Evolutionary conservation across 2,888 invertebrate genomes (phyloP).

Genomic region (Alentia gelatinosa): DNA sequence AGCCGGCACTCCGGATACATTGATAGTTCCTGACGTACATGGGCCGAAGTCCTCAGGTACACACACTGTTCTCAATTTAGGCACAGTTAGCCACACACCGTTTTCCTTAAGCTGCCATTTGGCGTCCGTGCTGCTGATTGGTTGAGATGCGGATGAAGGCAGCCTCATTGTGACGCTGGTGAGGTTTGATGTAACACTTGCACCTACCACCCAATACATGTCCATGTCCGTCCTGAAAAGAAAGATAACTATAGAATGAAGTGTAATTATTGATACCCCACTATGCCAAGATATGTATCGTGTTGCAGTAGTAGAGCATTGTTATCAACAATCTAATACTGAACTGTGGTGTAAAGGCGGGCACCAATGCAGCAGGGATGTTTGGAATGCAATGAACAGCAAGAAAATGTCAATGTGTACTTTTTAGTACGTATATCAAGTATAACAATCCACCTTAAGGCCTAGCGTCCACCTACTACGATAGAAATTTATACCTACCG

Average conservation of each 20-base stretch:
- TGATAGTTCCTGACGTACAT: neutral
- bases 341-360: too few species aligned
- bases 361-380: too few species aligned
- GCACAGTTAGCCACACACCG: neutral
- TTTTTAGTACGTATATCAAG: too few species aligned
- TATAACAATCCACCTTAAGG: too few species aligned
- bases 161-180: conserved; percentile 1
- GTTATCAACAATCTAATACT: too few species aligned
- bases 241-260: too few species aligned
- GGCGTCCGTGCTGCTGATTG: neutral
- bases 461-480: too few species aligned
- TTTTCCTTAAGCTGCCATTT: neutral
- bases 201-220: neutral
- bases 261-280: neutral
- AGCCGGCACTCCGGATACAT: neutral
- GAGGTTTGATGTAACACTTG: neutral
- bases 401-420: too few species aligned
- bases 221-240: conserved; percentile 3
- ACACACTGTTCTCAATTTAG: neutral
- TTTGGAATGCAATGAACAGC: too few species aligned
- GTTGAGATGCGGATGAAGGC: neutral
- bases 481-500: too few species aligned
- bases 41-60: neutral
- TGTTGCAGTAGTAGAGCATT: too few species aligned
- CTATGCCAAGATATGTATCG: too few species aligned